Base-by-base conservation (phyloP, 2,888 invertebrate species). In the Kryphioiulus occultus region DNA sequence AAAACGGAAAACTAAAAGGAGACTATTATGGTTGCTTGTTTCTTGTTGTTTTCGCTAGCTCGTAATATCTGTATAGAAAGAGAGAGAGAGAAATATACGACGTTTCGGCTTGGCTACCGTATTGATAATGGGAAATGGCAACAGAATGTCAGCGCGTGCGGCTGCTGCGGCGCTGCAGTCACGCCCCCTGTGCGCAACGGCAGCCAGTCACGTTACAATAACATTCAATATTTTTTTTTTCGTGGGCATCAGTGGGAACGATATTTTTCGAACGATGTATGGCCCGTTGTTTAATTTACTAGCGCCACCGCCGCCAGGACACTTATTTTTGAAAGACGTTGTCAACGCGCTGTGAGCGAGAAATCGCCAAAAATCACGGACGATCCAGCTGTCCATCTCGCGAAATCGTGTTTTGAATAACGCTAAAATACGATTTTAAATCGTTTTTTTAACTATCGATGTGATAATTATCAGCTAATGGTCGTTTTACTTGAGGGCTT, bases 131-230 rank as follows among this genome's bases (percentile, higher is more conserved):
- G 26, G 9, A n/a, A n/a, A n/a, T n/a, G n/a, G n/a, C n/a, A n/a
- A 12, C 12, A 68, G 26, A 26, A 68, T 12, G 26, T 26, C 5
- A 9, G 26, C 22, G 68, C 68, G 68, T 68, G 68, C 26, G 26
- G 26, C 26, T 68, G 9, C n/a, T n/a, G 26, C 68, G 26, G 68
- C 68, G 68, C 26, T 68, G 12, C 68, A 26, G 68, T 68, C 68
- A 68, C 68, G 68, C 68, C 68, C 68, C 68, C 68, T 68, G 39
- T 9, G 26, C 26, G 26, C 26, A 9, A 26, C 26, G 10, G 12
- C 68, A 68, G 26, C 68, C 68, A 68, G 68, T 68, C 68, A 68
- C 68, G 68, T 68, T 68, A 68, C 26, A 26, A 47, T 47, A 47
- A 22, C 12, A 68, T 68, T 26, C 68, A 68, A 68, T 68, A 68